Conservation (phyloP, 2,797 vertebrate species). For the Sebastes minor region DNA sequence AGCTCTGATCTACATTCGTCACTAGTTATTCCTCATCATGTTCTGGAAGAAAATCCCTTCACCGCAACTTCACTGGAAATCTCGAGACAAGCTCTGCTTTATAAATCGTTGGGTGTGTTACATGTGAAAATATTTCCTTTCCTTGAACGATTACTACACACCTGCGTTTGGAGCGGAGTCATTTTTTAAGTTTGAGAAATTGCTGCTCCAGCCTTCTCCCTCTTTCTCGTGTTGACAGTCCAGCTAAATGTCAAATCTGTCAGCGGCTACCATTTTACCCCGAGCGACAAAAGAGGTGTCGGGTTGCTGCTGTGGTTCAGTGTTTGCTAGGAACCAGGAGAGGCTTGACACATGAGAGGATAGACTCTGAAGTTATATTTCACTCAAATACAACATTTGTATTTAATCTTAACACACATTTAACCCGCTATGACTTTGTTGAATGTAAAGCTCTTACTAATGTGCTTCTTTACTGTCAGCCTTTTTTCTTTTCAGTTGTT, state of each 20-base stretch:
- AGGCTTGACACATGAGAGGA: constrained; percentile 53
- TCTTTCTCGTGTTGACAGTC: constrained; percentile 55
- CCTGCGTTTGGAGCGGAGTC: constrained; percentile 1
- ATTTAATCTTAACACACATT: constrained; percentile 32
- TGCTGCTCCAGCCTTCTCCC: constrained; percentile 8
- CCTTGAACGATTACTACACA: constrained; percentile 15
- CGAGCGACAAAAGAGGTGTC: constrained; percentile 77
- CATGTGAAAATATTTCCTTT: constrained; percentile 11
- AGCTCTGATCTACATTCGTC: background rate
- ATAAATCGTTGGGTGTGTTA: constrained; percentile 1
- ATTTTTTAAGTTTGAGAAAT: constrained; percentile 37
- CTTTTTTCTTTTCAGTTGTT: background rate
- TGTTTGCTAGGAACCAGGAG: constrained; percentile 65
- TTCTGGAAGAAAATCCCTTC: constrained; percentile 2
- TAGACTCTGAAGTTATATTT: constrained; percentile 24
- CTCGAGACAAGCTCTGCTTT: background rate
- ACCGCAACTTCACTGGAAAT: background rate
- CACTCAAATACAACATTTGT: constrained; percentile 40
- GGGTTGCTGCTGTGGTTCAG: constrained; percentile 68
- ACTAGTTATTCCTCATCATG: background rate
- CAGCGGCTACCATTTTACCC: constrained; percentile 81
- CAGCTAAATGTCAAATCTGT: constrained; percentile 83
- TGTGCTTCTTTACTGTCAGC: background rate
- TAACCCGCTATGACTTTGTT: background rate
- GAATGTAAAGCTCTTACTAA: background rate